Conservation (phyloP, 2,113 vertebrate species). For the Pachypanchax playfairii region DNA sequence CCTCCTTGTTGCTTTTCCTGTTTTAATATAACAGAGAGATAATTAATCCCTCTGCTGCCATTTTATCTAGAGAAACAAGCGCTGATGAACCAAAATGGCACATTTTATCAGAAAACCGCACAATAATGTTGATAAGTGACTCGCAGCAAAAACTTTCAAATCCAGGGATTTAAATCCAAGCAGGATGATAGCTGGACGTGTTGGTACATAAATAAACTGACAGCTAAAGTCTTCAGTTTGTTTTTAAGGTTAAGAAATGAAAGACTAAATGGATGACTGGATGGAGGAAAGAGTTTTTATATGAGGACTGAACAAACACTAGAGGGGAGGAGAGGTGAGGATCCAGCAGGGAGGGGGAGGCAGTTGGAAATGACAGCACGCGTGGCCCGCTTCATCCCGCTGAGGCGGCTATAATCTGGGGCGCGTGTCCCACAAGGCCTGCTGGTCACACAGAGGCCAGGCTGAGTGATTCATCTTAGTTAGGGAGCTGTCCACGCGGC, state of each 20-base stretch:
- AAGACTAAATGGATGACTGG: neutral
- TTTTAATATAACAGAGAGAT: no score
- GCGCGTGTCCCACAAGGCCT: conserved; percentile 41
- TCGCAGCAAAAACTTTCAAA: neutral
- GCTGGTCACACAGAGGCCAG: conserved; percentile 36
- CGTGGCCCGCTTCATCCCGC: conserved; percentile 11
- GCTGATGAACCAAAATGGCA: neutral
- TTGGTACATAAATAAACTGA: neutral
- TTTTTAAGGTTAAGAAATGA: neutral
- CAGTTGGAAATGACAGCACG: conserved; percentile 4
- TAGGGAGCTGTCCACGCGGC: conserved; percentile 63
- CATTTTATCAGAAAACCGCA: neutral
- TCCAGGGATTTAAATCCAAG: neutral
- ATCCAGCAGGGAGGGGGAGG: conserved; percentile 5
- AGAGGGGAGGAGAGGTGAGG: conserved; percentile 16
- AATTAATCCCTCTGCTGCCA: neutral
- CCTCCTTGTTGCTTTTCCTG: no score
- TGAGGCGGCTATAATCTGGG: conserved; percentile 55
- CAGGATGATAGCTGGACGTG: neutral
- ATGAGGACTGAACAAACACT: conserved; percentile 13
- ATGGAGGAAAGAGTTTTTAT: neutral
- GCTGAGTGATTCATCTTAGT: conserved; percentile 68
- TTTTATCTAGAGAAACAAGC: neutral
- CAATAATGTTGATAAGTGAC: neutral
- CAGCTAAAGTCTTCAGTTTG: neutral